phyloP scores from a whole-genome alignment of 37 sponge, comb jelly and placozoan genomes.

The Agelas oroides region DNA sequence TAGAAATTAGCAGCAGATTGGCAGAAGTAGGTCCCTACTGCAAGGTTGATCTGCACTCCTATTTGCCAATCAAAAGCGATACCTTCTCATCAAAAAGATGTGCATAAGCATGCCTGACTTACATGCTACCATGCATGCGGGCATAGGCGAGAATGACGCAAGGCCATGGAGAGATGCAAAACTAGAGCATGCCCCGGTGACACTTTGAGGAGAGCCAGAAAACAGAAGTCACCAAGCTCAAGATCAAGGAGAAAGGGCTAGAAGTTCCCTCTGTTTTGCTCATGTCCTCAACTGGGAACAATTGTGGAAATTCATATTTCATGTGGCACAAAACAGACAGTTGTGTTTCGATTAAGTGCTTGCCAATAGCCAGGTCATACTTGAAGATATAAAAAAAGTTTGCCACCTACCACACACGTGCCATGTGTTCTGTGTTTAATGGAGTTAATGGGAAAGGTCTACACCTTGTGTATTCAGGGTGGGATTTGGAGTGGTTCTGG shows the following conservation, averaged over 20 bases:
- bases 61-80: conserved; percentile 1
- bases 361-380: background rate
- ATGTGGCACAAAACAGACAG: background rate
- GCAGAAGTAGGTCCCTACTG: background rate
- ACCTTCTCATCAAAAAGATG: conserved; percentile 1
- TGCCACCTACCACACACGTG: conserved; percentile 9
- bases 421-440: conserved; percentile 3
- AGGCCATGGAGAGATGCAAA: too few species aligned
- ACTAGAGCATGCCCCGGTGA: too few species aligned
- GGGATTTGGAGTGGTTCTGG: too few species aligned
- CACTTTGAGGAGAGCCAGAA: too few species aligned
- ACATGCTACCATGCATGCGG: too few species aligned
- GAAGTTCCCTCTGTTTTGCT: background rate
- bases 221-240: too few species aligned
- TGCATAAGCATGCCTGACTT: too few species aligned
- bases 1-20: conserved; percentile 3
- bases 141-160: too few species aligned
- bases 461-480: too few species aligned
- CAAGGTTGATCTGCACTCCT: conserved; percentile 10
- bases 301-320: conserved; percentile 5
- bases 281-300: conserved; percentile 4
- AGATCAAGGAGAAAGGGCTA: conserved; percentile 3
- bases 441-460: background rate
- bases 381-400: conserved; percentile 3
- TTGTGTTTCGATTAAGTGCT: background rate